These are phyloP conservation scores for Montipora capricornis DNA, from an alignment of 64 coral and sea anemone species.

Conservation along the genomic window DNA sequence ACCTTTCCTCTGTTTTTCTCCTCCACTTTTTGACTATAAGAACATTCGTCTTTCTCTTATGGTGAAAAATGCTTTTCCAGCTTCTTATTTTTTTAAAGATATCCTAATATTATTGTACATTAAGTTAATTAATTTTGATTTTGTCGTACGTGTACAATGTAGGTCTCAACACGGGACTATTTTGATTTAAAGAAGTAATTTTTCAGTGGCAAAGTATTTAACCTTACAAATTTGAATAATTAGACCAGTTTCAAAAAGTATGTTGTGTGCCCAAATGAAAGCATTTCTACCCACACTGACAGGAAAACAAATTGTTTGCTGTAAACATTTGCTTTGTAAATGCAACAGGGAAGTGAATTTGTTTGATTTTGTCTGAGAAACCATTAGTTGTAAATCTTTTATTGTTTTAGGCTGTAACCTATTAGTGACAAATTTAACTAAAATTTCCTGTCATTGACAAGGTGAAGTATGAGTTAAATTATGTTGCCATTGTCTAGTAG, in stretches of 20 bases:
- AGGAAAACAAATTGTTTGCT: not conserved
- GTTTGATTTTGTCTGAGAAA: not conserved
- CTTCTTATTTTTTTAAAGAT: no score
- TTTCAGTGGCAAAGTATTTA: no score
- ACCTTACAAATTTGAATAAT: not conserved
- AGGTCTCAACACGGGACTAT: no score
- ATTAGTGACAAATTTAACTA: not conserved
- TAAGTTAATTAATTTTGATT: no score
- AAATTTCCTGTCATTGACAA: not conserved
- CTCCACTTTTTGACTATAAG: no score
- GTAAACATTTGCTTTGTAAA: not conserved
- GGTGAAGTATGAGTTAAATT: not conserved
- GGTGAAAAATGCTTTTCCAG: no score
- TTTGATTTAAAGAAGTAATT: no score
- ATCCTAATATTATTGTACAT: no score
- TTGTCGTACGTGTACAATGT: no score
- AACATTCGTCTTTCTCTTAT: no score
- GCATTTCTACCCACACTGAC: not conserved
- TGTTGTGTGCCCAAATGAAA: not conserved
- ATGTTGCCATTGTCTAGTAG: conserved; percentile 1
- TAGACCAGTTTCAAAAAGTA: no score
- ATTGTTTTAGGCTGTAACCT: not conserved
- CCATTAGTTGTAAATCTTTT: not conserved
- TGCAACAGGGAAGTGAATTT: not conserved
- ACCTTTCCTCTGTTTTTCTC: no score